Evolutionary conservation across 2,797 vertebrate species (phyloP), one percentile per base, ranked within the genome.

Genomic region (Stomatorhinus walkeri): DNA sequence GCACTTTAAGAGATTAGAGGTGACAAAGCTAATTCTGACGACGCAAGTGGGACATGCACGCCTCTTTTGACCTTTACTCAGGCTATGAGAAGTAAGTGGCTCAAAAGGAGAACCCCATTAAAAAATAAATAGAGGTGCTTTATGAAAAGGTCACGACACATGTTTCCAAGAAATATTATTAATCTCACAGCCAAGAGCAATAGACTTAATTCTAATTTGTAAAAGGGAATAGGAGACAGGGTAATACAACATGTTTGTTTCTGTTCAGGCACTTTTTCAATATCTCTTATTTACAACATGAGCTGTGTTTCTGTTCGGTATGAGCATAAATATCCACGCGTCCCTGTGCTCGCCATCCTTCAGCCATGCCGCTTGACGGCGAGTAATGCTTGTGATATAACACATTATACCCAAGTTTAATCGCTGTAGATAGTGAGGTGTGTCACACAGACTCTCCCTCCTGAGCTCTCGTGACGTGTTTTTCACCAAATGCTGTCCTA

Each of bases 131-230:
- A 96, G 96, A 96, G 96, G 94, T 96, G 96, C 95, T 96, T 93
- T 93, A 94, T 94, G 94, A 94, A 99, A 99, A 99, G 98, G 98
- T 99, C 97, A 98, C 92, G 95, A 98, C 97, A 97, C 95, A 94
- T 98, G 97, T 98, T 97, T 96, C 93, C 94, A 94, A 96, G 51
- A 96, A 97, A 97, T 96, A 97, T 94, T 96, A 95, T 96, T 95
- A 96, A 94, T 96, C 96, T 96, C 95, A 95, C 96, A 95, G 95
- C 94, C 93, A 95, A 91, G 92, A 95, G 95, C 91, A 90, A 90
- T 91, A 90, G 89, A 90, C 91, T 93, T 93, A 91, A 92, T 93
- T 48, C 40, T 87, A 48, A 91, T 72, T 68, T 54, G 49, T 24
- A 52, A 87, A 56, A 48, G 61, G 16, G 16, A 88, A 87, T 84